Evolutionary conservation across 1,140 invertebrate genomes (phyloP), one percentile per base, ranked within the genome.

Genomic region (Pristionchus pacificus): DNA sequence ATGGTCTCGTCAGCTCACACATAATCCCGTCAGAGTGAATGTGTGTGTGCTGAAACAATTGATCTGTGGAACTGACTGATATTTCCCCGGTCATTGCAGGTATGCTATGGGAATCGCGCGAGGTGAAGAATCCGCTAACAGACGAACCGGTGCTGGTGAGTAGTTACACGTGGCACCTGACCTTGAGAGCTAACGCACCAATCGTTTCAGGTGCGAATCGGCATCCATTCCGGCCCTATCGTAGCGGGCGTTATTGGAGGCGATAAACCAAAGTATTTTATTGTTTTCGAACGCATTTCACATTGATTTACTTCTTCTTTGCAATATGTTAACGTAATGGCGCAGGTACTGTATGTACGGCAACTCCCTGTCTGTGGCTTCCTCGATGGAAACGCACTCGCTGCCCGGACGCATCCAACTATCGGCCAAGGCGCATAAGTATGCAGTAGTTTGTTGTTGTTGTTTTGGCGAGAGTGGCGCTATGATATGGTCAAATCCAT

Each of bases 321-420:
- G 49, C 65, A 30, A 59, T 27, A 6, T 84, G 91, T 27, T 87
- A 87, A 72, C 88, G 86, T 77, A 80, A 88, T 25, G 87, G 87
- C 89, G 93, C 93, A 0, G 92, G 95, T 80, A 93, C 92, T 1
- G 86, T 87, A 81, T 88, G 19, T 0, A 87, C 86, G 71, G 86
- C 85, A 30, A 85, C 86, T 0, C 70, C 79, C 29, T 38, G 80
- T 33, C 84, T 83, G 81, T 79, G 83, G 67, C 70, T 67, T 33
- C 82, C 80, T 68, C 77, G 76, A n/a, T 77, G 71, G 15, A 61
- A 71, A n/a, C n/a, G n/a, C n/a, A n/a, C n/a, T n/a, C n/a, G n/a
- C n/a, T n/a, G n/a, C n/a, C n/a, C n/a, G n/a, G n/a, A n/a, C n/a
- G n/a, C n/a, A n/a, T n/a, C n/a, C n/a, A n/a, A n/a, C n/a, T n/a